Evolutionary conservation across 35 echinoderm and acorn worm genomes (phyloP).

Genomic region (Amphiura filiformis): DNA sequence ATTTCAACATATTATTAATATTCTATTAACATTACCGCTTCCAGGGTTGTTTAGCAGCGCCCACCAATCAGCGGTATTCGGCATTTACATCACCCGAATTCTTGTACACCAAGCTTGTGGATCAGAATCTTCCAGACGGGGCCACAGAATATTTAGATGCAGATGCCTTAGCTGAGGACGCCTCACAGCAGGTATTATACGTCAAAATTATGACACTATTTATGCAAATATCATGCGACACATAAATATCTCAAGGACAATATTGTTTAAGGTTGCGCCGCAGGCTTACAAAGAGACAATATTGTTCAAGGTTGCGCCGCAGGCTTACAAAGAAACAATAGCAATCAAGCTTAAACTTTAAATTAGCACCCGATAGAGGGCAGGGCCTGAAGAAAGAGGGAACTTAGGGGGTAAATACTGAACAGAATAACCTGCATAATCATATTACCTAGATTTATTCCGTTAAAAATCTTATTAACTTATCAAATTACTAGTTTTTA

Average conservation of each 20-base stretch:
- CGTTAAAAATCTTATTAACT: too few species aligned
- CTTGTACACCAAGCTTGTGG: slow-evolving; percentile 8
- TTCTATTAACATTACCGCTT: too few species aligned
- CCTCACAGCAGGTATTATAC: neutral
- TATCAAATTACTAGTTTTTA: too few species aligned
- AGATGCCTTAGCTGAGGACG: slow-evolving; percentile 9
- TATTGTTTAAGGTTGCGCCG: too few species aligned
- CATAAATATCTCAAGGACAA: neutral
- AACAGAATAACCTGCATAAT: neutral
- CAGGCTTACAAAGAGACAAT: too few species aligned
- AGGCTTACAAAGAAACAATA: too few species aligned
- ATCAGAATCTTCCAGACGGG: neutral
- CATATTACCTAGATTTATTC: too few species aligned
- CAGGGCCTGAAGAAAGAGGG: too few species aligned
- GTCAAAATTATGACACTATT: too few species aligned
- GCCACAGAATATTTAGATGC: neutral
- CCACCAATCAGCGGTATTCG: slow-evolving; percentile 33
- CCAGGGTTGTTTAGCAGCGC: slow-evolving; percentile 62
- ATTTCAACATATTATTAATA: neutral
- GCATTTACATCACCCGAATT: slow-evolving; percentile 55
- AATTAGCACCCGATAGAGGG: too few species aligned
- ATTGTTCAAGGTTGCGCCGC: too few species aligned
- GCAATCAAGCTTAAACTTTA: too few species aligned
- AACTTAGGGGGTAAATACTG: neutral
- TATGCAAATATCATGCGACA: neutral